phyloP scores from a whole-genome alignment of 2,888 invertebrate species.

The Leptopilina syphax region DNA sequence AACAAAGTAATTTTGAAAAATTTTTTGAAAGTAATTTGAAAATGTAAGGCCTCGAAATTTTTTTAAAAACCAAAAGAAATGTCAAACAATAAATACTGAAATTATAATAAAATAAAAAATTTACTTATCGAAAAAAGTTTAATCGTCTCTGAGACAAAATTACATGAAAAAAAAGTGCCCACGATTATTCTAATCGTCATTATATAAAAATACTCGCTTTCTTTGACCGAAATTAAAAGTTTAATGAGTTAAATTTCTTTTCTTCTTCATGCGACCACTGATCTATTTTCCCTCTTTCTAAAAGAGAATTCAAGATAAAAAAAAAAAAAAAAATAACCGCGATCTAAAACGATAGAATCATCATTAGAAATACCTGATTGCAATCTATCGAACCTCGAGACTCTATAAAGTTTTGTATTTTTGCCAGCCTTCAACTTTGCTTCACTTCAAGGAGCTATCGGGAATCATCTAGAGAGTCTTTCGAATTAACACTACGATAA shows the following conservation, averaged over 20 bases:
- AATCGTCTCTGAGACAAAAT: neutral
- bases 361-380: slow-evolving; percentile 22
- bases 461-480: slow-evolving; percentile 54
- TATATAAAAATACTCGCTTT: neutral
- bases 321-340: neutral
- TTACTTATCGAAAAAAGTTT: neutral
- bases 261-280: neutral
- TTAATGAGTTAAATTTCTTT: slow-evolving; percentile 8
- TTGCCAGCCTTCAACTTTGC: slow-evolving; percentile 54
- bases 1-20: too few relatives aligned
- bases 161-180: neutral
- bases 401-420: slow-evolving; percentile 15
- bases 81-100: too few relatives aligned
- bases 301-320: neutral
- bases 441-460: slow-evolving; percentile 54
- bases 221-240: slow-evolving; percentile 8
- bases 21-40: too few relatives aligned
- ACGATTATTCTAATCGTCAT: neutral
- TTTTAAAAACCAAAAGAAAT: too few relatives aligned
- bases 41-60: too few relatives aligned
- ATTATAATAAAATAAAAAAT: too few relatives aligned
- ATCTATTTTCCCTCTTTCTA: slow-evolving; percentile 8
- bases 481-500: slow-evolving; percentile 56
- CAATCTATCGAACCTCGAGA: slow-evolving; percentile 15
- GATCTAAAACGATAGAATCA: slow-evolving; percentile 16